These are phyloP conservation scores for Ceratina australensis DNA, from an alignment of 1,140 invertebrate genomes.

Conservation along the genomic window DNA sequence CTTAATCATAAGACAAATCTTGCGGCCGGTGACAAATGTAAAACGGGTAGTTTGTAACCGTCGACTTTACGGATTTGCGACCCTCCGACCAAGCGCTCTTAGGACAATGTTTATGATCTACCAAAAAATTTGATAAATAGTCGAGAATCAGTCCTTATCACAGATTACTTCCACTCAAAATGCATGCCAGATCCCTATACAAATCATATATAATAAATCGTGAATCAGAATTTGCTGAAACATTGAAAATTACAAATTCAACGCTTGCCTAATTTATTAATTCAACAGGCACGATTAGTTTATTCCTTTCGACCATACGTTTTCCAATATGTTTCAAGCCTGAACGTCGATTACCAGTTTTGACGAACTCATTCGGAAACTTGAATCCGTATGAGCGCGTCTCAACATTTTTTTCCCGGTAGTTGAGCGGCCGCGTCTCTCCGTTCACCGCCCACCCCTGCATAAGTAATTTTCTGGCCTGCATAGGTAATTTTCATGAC, in stretches of 20 bases:
- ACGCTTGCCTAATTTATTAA: no score
- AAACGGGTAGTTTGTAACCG: slow-evolving; percentile 35
- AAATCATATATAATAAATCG: no score
- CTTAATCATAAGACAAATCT: slow-evolving; percentile 32
- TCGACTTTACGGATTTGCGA: slow-evolving; percentile 28
- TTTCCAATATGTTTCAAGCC: no score
- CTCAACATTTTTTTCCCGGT: slow-evolving; percentile 60
- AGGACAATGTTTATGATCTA: no score
- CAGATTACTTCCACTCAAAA: no score
- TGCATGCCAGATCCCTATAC: no score
- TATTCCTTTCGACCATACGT: slow-evolving; percentile 33
- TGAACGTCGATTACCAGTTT: slow-evolving; percentile 7
- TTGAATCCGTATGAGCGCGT: slow-evolving; percentile 58
- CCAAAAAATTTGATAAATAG: no score
- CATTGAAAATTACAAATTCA: not conserved
- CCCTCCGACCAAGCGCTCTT: no score
- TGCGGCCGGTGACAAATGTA: slow-evolving; percentile 17
- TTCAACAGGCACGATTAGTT: no score
- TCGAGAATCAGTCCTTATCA: no score
- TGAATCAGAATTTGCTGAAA: no score
- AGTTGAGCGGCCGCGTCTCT: slow-evolving; percentile 62
- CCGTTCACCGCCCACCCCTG: slow-evolving; percentile 47
- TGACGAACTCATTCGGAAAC: slow-evolving; percentile 56
- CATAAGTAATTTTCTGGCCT: slow-evolving; percentile 61
- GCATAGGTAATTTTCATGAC: slow-evolving; percentile 63